phyloP scores from a whole-genome alignment of 1,140 invertebrate species.

The Penaeus indicus region DNA sequence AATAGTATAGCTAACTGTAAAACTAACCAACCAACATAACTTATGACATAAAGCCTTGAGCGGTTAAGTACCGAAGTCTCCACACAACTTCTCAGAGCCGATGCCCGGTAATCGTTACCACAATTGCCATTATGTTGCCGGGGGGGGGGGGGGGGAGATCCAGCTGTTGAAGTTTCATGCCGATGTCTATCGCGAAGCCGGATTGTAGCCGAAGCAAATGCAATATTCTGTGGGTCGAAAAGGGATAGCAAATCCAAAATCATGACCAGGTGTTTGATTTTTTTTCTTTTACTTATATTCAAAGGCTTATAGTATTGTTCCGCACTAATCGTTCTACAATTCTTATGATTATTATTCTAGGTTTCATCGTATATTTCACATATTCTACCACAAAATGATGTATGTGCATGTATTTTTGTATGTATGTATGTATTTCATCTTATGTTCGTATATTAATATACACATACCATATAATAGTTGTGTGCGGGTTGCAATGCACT shows the following conservation, averaged over 20 bases:
- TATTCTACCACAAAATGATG: too few species aligned
- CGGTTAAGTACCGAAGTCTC: constrained; percentile 70
- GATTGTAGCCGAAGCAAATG: constrained; percentile 78
- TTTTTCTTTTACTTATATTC: neutral
- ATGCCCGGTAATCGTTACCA: constrained; percentile 78
- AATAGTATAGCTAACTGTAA: neutral
- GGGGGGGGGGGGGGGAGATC: too few species aligned
- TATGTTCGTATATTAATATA: too few species aligned
- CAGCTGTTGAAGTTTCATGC: constrained; percentile 74
- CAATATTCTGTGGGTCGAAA: constrained; percentile 83
- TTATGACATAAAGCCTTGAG: constrained; percentile 4
- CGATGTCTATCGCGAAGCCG: constrained; percentile 77
- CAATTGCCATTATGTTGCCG: constrained; percentile 76
- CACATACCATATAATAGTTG: too few species aligned
- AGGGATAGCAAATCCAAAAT: constrained; percentile 71
- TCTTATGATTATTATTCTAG: too few species aligned
- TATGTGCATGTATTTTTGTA: too few species aligned
- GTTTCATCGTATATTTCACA: too few species aligned
- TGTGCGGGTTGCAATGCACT: constrained; percentile 73
- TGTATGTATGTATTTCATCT: too few species aligned
- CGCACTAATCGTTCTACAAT: too few species aligned
- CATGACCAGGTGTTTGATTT: constrained; percentile 69
- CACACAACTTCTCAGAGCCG: constrained; percentile 78
- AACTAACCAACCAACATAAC: neutral
- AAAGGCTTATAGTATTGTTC: too few species aligned